phyloP scores from a whole-genome alignment of 2,113 vertebrate genomes.

The Scolopax mira region DNA sequence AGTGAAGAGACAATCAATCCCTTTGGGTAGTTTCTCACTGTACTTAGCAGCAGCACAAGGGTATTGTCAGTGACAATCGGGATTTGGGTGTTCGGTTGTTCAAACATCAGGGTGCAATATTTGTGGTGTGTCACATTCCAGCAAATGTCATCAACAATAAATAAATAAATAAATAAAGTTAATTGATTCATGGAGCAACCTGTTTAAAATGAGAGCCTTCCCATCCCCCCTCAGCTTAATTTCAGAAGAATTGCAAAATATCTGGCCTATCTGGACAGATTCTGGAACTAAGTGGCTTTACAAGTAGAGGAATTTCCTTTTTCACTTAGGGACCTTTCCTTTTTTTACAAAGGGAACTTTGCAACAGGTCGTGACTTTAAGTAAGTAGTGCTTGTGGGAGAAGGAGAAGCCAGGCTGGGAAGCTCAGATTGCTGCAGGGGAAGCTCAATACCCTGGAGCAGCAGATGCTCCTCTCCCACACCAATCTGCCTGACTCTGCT shows the following conservation, averaged over 20 bases:
- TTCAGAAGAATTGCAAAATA: neutral
- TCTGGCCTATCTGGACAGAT: neutral
- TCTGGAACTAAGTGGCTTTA: neutral
- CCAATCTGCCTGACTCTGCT: neutral
- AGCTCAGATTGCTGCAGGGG: neutral
- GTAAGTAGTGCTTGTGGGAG: neutral
- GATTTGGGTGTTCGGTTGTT: neutral
- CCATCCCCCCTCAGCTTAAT: neutral
- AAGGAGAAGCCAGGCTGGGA: neutral
- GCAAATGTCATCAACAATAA: neutral
- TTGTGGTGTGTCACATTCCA: neutral
- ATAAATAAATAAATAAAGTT: neutral
- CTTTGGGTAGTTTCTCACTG: neutral
- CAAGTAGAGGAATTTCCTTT: neutral
- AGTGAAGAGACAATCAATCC: neutral
- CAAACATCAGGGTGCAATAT: neutral
- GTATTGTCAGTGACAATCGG: neutral
- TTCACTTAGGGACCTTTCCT: neutral
- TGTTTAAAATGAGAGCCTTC: neutral
- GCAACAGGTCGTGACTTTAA: neutral
- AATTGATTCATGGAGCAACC: neutral
- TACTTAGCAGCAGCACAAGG: neutral
- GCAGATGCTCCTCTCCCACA: slow-evolving; percentile 7
- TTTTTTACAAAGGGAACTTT: neutral
- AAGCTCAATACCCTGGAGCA: neutral